Evolutionary conservation across 2,797 vertebrate genomes (phyloP), one percentile per base, ranked within the genome.

Genomic region (Xenentodon cancila): DNA sequence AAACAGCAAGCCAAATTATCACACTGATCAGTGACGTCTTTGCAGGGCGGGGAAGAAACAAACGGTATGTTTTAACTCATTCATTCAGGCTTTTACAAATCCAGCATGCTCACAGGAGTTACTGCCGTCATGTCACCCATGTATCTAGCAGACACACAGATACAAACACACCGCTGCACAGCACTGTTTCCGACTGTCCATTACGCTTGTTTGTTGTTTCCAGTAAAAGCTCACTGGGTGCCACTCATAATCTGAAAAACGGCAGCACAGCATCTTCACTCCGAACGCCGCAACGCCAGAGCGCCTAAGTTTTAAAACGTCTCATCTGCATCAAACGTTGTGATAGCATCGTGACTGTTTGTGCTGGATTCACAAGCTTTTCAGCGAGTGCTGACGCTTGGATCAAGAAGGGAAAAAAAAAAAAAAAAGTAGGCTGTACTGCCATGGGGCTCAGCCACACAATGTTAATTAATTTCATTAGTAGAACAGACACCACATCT

Each of bases 381-480:
- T 79, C 77, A 89, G 76, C 63, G 75, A 84, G 84, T 88, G 76
- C 84, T 88, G 85, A 85, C 62, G 59, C 59, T 66, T 68, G 13
- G 12, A 22, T 56, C 59, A 46, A 83, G 70, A 45, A 18, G 7
- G 80, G 75, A 79, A 76, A 84, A 79, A 79, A 82, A 75, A 80
- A 81, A 75, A 78, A 76, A 80, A 76, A 86, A 81, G 80, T 47
- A 59, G 73, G 75, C 64, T 64, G 70, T 47, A 64, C 57, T 62
- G 80, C 72, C 82, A 73, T 61, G 61, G 79, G 88, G 86, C 72
- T 73, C 60, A 79, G 75, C 79, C 63, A 70, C 79, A 73, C 62
- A 64, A 73, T 76, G 69, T 80, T 90, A 90, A 92, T 92, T 90
- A 84, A 91, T 90, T 88, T 80, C 74, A 84, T 80, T 82, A 86